Base-by-base conservation (phyloP, 2,888 invertebrate genomes). In the Nymphalis polychloros region DNA sequence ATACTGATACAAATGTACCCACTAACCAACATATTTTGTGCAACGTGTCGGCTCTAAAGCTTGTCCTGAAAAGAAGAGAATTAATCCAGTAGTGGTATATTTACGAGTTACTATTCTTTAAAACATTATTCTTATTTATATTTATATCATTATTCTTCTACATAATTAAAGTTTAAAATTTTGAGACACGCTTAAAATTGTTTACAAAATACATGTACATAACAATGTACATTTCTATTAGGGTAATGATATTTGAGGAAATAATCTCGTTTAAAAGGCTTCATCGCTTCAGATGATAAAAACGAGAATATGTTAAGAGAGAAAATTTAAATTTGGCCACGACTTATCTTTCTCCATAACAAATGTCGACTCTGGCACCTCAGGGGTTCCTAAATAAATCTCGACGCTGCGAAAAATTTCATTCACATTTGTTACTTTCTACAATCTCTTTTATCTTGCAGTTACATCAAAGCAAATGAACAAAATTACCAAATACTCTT, bases 301-400 rank as follows among this genome's bases (percentile, higher is more conserved):
- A 59, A 23, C 19, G 20, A 46, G 46, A 59, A 59, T 59, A 59
- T 59, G 59, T 59, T 59, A 59, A 20, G 20, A 35, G 41, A 52
- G 52, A 52, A 68, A 63, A 68, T 63, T 71, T 68, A 71, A 71
- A 71, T 71, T 68, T 63, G 68, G 62, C 63, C 57, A 65, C 65
- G 68, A 27, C 68, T 71, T 71, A 71, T 71, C 70, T 70, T 59
- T 23, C 48, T 35, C 63, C 64, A 49, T 68, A 71, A 71, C 65
- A 63, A 68, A 71, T 65, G 70, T 71, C 49, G 67, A 64, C 23
- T 55, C 64, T 68, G 65, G 68, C 63, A 71, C 68, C 64, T 71
- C 68, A 63, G 68, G 59, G 65, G 59, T 53, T 55, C 59, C 65
- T 65, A 60, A 68, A 71, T 71, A 71, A 71, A 71, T 71, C 65